phyloP scores from a whole-genome alignment of 2,113 vertebrate species.

The Pipa parva region DNA sequence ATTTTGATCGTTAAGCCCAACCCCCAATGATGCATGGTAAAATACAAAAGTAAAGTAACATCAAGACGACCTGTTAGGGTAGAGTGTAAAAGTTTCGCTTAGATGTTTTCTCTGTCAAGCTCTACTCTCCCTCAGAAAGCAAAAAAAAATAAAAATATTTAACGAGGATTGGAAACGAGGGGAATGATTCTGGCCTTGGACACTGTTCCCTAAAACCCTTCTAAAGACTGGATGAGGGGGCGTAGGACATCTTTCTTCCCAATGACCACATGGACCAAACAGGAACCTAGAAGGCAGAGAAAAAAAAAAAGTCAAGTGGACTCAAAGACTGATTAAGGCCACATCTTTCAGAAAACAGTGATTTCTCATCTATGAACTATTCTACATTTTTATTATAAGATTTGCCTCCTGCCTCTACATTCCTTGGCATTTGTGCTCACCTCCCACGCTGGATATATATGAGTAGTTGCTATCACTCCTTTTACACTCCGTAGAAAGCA shows the following conservation, averaged over 20 bases:
- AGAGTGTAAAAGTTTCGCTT: slow-evolving; percentile 39
- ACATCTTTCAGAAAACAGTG: no score
- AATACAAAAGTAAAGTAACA: slow-evolving; percentile 1
- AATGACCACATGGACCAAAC: slow-evolving; percentile 38
- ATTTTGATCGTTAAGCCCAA: slow-evolving; percentile 35
- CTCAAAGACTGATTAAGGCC: no score
- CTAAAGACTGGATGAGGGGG: slow-evolving; percentile 39
- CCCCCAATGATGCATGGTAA: not conserved
- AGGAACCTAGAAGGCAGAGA: slow-evolving; percentile 9
- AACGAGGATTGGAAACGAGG: slow-evolving; percentile 23
- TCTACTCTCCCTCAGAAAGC: not conserved
- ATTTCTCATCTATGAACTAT: no score
- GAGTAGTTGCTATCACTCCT: slow-evolving; percentile 46
- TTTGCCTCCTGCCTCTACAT: no score
- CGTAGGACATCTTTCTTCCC: slow-evolving; percentile 30
- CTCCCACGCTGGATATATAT: slow-evolving; percentile 38
- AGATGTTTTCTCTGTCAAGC: not conserved
- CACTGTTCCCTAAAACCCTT: slow-evolving; percentile 26
- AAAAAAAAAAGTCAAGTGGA: not conserved
- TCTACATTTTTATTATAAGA: no score
- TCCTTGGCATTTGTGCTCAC: not conserved
- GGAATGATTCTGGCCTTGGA: slow-evolving; percentile 16
- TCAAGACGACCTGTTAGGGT: slow-evolving; percentile 45
- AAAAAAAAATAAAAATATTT: slow-evolving; percentile 21
- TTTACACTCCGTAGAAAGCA: slow-evolving; percentile 89